These are phyloP conservation scores for Pachycephus smyrnensis DNA, from an alignment of 2,888 invertebrate species.

Conservation along the genomic window DNA sequence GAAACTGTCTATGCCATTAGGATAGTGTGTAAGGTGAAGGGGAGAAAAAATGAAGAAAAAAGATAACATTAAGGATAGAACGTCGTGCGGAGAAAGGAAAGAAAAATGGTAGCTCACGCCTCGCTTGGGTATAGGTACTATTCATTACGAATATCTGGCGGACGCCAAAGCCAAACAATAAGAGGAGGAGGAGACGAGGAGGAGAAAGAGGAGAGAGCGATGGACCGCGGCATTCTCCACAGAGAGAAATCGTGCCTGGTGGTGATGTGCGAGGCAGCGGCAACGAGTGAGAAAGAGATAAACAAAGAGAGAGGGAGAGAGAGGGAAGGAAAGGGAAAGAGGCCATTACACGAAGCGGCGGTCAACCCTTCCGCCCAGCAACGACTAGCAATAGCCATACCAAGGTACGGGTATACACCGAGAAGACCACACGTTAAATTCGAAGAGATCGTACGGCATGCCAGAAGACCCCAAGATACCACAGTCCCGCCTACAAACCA, in stretches of 20 bases:
- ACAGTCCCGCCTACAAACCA: background rate
- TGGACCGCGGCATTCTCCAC: background rate
- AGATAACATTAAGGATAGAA: background rate
- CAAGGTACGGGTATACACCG: background rate
- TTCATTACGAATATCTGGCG: slow-evolving; percentile 14
- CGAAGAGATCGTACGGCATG: background rate
- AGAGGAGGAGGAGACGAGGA: background rate
- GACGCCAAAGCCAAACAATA: background rate
- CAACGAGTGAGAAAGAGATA: background rate
- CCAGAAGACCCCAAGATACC: background rate
- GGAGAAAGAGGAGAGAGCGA: background rate
- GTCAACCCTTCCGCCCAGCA: background rate
- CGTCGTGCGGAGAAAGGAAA: background rate
- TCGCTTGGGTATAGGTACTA: background rate
- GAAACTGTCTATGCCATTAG: background rate
- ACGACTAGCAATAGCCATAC: background rate
- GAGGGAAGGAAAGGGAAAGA: background rate
- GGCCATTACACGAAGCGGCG: background rate
- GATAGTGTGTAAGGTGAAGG: background rate
- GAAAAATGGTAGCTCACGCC: background rate
- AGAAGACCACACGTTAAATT: background rate
- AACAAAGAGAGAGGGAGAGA: background rate
- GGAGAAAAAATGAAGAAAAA: background rate
- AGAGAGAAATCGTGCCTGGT: background rate
- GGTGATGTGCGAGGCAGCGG: background rate